Conservation (phyloP, 2,113 vertebrate species). For the Agelaius phoeniceus region DNA sequence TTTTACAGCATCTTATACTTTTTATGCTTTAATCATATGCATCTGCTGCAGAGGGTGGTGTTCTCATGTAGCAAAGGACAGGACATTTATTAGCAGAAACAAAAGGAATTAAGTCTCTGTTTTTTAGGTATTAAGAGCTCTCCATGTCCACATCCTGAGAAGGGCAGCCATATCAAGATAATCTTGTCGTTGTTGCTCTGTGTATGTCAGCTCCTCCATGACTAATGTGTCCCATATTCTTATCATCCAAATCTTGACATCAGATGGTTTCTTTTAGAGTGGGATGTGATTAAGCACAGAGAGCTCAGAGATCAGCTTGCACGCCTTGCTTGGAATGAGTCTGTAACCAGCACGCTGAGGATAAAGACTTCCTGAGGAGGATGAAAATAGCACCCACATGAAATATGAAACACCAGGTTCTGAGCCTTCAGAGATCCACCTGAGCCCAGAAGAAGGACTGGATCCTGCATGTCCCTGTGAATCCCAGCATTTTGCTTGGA, state of each 20-base stretch:
- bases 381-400: neutral
- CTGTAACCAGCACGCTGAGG: neutral
- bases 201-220: slow-evolving; percentile 43
- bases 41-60: neutral
- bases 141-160: neutral
- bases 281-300: slow-evolving; percentile 25
- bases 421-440: neutral
- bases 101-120: neutral
- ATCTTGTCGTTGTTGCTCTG: slow-evolving; percentile 1
- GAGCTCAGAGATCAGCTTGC: slow-evolving; percentile 35
- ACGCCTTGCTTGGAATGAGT: neutral
- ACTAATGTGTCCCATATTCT: slow-evolving; percentile 59
- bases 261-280: slow-evolving; percentile 57
- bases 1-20: neutral
- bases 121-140: neutral
- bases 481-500: neutral
- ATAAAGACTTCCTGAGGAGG: slow-evolving; percentile 26
- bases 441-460: neutral
- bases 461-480: neutral
- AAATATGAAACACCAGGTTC: neutral
- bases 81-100: neutral
- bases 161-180: neutral
- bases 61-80: neutral
- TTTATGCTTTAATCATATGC: neutral
- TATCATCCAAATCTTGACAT: slow-evolving; percentile 49